Conservation (phyloP, 2,797 vertebrate species). For the Pangasius krempfi region DNA sequence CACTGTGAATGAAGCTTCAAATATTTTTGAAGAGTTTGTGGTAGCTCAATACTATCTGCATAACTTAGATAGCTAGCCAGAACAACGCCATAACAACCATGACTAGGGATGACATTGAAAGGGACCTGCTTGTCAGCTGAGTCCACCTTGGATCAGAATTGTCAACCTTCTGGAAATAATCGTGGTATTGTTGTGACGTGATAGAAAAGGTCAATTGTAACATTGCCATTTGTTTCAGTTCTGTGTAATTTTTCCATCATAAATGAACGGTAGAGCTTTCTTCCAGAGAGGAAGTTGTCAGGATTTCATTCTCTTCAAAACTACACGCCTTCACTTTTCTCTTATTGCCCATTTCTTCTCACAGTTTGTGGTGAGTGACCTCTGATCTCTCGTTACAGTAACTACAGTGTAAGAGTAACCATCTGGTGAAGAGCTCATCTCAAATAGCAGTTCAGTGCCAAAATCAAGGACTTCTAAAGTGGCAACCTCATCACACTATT, state of each 20-base stretch:
- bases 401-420: neutral
- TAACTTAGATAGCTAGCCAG: neutral
- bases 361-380: constrained; percentile 41
- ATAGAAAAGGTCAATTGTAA: neutral
- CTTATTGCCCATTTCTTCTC: constrained; percentile 38
- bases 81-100: neutral
- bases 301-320: constrained; percentile 45
- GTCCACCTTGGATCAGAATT: neutral
- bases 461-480: neutral
- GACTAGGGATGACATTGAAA: neutral
- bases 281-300: neutral
- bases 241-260: neutral
- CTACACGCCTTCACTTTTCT: constrained; percentile 5
- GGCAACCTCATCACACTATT: neutral
- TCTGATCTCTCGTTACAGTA: neutral
- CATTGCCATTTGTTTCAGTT: constrained; percentile 12
- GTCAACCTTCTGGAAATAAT: neutral
- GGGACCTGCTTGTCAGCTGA: neutral
- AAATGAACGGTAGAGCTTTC: neutral
- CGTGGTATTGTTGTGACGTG: neutral
- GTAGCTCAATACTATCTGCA: neutral
- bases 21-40: neutral
- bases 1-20: no score
- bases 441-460: neutral
- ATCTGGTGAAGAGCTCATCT: neutral